Conservation (phyloP, 2,113 vertebrate genomes). For the Ariopsis seemanni region DNA sequence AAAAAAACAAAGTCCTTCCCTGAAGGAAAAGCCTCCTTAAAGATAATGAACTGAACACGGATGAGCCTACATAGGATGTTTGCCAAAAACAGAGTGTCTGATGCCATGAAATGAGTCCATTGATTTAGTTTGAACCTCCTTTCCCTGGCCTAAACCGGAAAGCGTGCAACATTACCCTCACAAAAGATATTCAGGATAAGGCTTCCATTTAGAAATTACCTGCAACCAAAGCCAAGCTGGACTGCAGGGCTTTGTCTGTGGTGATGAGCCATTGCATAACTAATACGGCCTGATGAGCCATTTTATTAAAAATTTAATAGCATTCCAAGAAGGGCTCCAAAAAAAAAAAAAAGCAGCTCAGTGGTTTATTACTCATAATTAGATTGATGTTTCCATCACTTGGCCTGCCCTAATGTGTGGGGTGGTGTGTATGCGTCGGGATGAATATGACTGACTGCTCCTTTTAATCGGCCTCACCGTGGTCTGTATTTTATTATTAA, state of each 20-base stretch:
- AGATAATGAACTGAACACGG: background rate
- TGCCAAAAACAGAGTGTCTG: background rate
- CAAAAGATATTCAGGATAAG: conserved; percentile 6
- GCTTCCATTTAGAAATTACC: conserved; percentile 20
- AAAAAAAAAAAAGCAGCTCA: background rate
- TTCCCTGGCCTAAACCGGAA: background rate
- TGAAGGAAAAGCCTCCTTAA: background rate
- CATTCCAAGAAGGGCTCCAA: background rate
- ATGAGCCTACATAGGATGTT: background rate
- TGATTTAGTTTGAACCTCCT: background rate
- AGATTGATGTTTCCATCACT: conserved; percentile 16
- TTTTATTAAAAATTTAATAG: conserved; percentile 28
- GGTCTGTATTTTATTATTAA: conserved; percentile 1
- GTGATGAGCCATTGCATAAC: background rate
- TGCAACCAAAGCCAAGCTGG: conserved; percentile 1
- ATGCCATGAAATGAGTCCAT: background rate
- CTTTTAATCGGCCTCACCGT: background rate
- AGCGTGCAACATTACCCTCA: background rate
- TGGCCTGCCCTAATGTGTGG: background rate
- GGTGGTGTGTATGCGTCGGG: background rate
- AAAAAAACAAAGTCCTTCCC: background rate
- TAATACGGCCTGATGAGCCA: background rate
- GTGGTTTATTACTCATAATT: conserved; percentile 13
- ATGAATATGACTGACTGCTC: conserved; percentile 31
- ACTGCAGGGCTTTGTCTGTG: background rate